A percentile compares a stretch with the other conserved stretches of the same genome.
These are phyloP conservation scores for Sycophila texana DNA, from an alignment of 2,888 invertebrate genomes.

Conservation along the genomic window DNA sequence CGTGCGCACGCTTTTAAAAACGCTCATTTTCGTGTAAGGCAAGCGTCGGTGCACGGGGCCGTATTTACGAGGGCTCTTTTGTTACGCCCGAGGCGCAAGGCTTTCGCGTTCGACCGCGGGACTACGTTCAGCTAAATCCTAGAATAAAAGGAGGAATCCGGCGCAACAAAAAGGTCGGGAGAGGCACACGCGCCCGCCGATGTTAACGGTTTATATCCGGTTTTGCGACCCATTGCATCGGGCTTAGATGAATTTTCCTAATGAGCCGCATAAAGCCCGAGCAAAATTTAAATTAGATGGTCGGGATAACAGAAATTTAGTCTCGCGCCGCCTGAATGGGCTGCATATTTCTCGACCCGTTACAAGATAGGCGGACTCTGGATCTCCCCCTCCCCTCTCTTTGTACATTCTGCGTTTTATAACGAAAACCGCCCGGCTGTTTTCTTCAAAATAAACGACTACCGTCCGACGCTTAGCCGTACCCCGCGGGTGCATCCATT, in stretches of 20 bases:
- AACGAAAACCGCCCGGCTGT: slow-evolving; percentile 18
- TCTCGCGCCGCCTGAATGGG: slow-evolving; percentile 26
- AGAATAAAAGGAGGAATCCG: no score
- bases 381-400: background rate
- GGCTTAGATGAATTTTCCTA: slow-evolving; percentile 61
- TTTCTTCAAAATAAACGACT: slow-evolving; percentile 46
- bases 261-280: slow-evolving; percentile 54
- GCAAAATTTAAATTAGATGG: slow-evolving; percentile 56
- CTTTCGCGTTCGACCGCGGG: background rate
- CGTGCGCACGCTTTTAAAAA: background rate
- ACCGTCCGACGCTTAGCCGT: slow-evolving; percentile 13
- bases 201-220: slow-evolving; percentile 54
- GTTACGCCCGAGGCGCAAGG: background rate
- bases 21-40: background rate
- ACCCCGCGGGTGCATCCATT: background rate
- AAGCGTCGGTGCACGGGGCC: background rate
- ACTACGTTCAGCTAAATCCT: no score
- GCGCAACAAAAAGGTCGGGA: slow-evolving; percentile 27
- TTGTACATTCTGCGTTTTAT: background rate
- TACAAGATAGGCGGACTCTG: slow-evolving; percentile 33
- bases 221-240: slow-evolving; percentile 50
- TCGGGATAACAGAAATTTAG: slow-evolving; percentile 51
- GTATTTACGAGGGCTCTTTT: background rate
- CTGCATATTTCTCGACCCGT: slow-evolving; percentile 35
- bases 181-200: slow-evolving; percentile 56